Evolutionary conservation across 1,140 invertebrate species (phyloP).

Genomic region (Muscidifurax raptorellus): DNA sequence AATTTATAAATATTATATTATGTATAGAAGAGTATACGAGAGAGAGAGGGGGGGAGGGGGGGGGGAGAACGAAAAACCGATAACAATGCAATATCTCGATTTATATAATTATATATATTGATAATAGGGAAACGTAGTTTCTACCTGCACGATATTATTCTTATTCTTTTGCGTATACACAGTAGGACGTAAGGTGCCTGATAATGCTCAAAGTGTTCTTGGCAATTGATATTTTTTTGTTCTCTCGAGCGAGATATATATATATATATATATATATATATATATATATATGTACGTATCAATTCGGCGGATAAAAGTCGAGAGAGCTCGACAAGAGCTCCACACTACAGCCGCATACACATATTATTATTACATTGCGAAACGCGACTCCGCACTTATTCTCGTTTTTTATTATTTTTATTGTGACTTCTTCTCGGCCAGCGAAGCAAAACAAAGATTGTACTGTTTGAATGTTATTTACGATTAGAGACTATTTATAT

Average conservation of each 20-base stretch:
- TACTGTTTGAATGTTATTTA: slow-evolving; percentile 51
- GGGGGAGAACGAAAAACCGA: slow-evolving; percentile 2
- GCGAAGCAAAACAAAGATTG: slow-evolving; percentile 49
- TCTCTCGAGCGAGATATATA: too few species aligned
- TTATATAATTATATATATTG: slow-evolving; percentile 58
- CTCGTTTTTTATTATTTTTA: slow-evolving; percentile 6
- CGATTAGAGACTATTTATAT: slow-evolving; percentile 46
- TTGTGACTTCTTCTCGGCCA: slow-evolving; percentile 3
- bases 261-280: too few species aligned
- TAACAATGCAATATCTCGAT: slow-evolving; percentile 53
- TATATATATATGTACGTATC: too few species aligned
- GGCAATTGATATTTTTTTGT: slow-evolving; percentile 55
- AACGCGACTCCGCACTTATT: neutral
- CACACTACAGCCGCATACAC: neutral
- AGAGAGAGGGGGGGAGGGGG: neutral
- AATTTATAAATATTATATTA: slow-evolving; percentile 52
- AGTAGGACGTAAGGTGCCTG: slow-evolving; percentile 70
- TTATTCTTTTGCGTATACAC: slow-evolving; percentile 55
- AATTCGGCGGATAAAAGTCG: neutral
- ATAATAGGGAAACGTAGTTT: slow-evolving; percentile 64
- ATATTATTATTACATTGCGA: neutral
- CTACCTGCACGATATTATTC: slow-evolving; percentile 66
- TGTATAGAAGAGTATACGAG: slow-evolving; percentile 41
- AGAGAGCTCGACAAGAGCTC: neutral
- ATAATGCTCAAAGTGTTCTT: slow-evolving; percentile 72